Base-by-base conservation (phyloP, 2,113 vertebrate genomes). In the Dendropsophus ebraccatus region DNA sequence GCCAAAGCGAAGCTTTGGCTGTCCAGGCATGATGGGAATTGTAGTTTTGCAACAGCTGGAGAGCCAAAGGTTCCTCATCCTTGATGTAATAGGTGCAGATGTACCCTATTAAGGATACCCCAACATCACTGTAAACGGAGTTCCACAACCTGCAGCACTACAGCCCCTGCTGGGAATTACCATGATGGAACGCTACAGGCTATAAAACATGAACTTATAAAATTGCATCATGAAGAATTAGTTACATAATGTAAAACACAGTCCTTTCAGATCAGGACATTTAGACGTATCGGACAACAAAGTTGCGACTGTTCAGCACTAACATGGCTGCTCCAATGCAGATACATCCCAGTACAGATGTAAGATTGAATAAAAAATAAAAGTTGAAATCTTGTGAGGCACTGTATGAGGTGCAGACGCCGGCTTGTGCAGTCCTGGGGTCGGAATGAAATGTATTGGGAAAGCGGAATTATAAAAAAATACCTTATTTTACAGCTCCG, bases 391-490 rank as follows among this genome's bases (percentile, higher is more conserved):
- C 12, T 12, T 49, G 19, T 72, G 32, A 72, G 74, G 49, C 49
- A 32, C 47, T 19, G 8, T 17, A 52, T 9, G 23, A 45, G 56
- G 77, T 28, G 32, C 16, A 19, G 41, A 12, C 19, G 25, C 37
- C 12, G 7, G 37, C 41, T 23, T 14, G 70, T 74, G 41, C 49
- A 54, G 75, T 77, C 75, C 75, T 32, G 5, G 35, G 73, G 52
- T 81, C n/a, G 16, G 37, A 25, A 49, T 52, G 21, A 70, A 82
- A 82, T 28, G 28, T 50, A 49, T 14, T 8, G 19, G 37, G 21
- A 2, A 35, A n/a, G 19, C 49, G 23, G 62, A 70, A n/a, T 82
- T 35, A 70, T 45, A 80, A 80, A 67, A 85, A 37, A 80, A 79
- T 41, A 41, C 4, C 28, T 78, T 30, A 37, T 58, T 45, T 72